Percentiles rank a stretch among this genome's conserved stretches.
These are phyloP conservation scores for Caracal caracal DNA, from an alignment of 2,113 vertebrate species.

Conservation along the genomic window DNA sequence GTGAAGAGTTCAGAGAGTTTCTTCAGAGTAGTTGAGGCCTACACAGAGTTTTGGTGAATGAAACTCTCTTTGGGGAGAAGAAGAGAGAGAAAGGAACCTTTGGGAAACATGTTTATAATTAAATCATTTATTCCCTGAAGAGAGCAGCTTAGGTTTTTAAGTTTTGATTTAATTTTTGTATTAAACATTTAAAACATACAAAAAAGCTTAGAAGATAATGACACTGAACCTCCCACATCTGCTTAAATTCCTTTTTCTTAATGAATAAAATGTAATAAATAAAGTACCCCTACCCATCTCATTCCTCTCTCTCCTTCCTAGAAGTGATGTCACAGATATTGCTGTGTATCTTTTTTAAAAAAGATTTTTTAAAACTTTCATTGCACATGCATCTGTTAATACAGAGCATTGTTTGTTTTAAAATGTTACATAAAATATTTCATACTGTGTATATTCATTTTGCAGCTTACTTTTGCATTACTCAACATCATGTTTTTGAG, in stretches of 20 bases:
- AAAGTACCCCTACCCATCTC: not conserved
- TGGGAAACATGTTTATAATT: slow-evolving; percentile 8
- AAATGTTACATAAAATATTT: not conserved
- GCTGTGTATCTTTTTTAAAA: not conserved
- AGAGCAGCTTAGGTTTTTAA: not conserved
- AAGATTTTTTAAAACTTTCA: not conserved
- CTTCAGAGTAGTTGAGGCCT: not conserved
- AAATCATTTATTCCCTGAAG: not conserved
- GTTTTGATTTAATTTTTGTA: slow-evolving; percentile 35
- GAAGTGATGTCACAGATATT: not conserved
- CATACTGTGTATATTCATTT: not conserved
- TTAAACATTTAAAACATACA: slow-evolving; percentile 37
- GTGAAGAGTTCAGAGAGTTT: not conserved
- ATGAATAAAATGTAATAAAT: not conserved
- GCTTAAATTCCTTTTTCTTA: slow-evolving; percentile 21
- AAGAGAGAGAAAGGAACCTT: not conserved
- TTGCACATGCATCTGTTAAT: not conserved
- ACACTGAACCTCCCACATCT: not conserved
- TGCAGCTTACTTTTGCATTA: not conserved
- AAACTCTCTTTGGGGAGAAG: not conserved
- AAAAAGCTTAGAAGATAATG: not conserved
- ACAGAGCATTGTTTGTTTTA: not conserved
- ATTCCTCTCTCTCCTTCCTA: not conserved
- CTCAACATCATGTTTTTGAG: not conserved
- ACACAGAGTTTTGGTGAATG: not conserved